Base-by-base conservation (phyloP, 2,888 invertebrate species). In the Mamestra brassicae region DNA sequence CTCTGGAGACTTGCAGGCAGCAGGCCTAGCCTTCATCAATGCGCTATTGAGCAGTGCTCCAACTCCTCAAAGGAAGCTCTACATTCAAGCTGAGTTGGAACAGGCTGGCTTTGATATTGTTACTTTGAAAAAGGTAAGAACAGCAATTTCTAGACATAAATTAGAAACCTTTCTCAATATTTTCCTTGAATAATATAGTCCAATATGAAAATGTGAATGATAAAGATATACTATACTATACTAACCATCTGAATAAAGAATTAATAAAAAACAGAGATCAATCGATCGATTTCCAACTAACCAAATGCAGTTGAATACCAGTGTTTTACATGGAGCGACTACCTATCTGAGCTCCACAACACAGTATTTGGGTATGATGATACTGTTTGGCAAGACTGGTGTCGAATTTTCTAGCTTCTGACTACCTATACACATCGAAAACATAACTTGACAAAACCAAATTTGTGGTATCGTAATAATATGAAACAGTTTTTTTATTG, bases 21-120 rank as follows among this genome's bases (percentile, higher is more conserved):
- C 98, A 5, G 99, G 99, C 0, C 97, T 99, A 81, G 97, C 97
- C 76, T 99, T 99, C 92, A 97, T 99, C 71, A 99, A 99, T 91
- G 97, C 98, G 0, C 97, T 99, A 85, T 95, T 99, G 71, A 97
- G 97, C 88, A 98, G 98, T 54, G 97, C 98, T 0, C 97, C 98
- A 0, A 97, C 97, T 57, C 97, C 98, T 6, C 98, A 98, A 89
- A 97, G 98, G 82, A 97, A 98, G 78, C 96, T 99, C 13, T 98
- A 99, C 91, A 97, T 99, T 69, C 99, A 98, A 94, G 98, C 98
- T 0, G 98, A 98, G 93, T 92, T 98, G 81, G 98, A 98, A 87
- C 98, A 98, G 92, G 98, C 98, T 71, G 98, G 98, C 13, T 97
- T 98, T 86, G 98, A 98, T 90, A 96, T 97, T 62, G 92, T 96